Evolutionary conservation across 2,888 invertebrate genomes (phyloP).

Genomic region (Bibio marci): DNA sequence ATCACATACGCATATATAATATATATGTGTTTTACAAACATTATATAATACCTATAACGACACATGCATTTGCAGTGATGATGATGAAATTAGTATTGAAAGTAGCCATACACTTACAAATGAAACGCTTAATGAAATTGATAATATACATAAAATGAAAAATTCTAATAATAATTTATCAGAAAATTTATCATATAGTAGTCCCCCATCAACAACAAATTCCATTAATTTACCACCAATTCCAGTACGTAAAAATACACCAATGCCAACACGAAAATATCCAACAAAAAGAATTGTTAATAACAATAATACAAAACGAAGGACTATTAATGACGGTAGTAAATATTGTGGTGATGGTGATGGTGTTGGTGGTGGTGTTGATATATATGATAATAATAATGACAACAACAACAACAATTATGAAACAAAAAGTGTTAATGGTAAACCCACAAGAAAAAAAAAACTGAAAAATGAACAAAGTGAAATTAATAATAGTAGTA

Average conservation of each 20-base stretch:
- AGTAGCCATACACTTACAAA: slow-evolving; percentile 12
- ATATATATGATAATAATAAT: not conserved
- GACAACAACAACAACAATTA: not conserved
- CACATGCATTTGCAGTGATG: too few relatives aligned
- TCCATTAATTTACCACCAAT: slow-evolving; percentile 8
- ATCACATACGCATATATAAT: too few relatives aligned
- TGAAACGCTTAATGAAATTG: slow-evolving; percentile 8
- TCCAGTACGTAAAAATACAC: slow-evolving; percentile 5
- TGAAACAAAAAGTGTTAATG: slow-evolving; percentile 6
- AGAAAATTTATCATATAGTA: slow-evolving; percentile 4
- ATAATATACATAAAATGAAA: slow-evolving; percentile 4
- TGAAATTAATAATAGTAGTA: slow-evolving; percentile 6
- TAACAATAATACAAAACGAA: slow-evolving; percentile 2
- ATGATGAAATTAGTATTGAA: slow-evolving; percentile 8
- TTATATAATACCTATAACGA: too few relatives aligned
- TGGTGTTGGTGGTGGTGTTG: not conserved
- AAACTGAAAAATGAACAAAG: slow-evolving; percentile 1
- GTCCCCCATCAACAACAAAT: slow-evolving; percentile 6
- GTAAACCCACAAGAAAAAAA: not conserved
- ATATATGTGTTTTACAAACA: too few relatives aligned
- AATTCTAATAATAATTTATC: slow-evolving; percentile 6
- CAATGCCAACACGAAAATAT: slow-evolving; percentile 5
- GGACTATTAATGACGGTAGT: slow-evolving; percentile 1
- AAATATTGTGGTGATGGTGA: not conserved
- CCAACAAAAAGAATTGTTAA: not conserved